Percentiles rank a stretch among this genome's conserved stretches.
Conservation (phyloP, 2,797 vertebrate species). For the Malacoraja senta region DNA sequence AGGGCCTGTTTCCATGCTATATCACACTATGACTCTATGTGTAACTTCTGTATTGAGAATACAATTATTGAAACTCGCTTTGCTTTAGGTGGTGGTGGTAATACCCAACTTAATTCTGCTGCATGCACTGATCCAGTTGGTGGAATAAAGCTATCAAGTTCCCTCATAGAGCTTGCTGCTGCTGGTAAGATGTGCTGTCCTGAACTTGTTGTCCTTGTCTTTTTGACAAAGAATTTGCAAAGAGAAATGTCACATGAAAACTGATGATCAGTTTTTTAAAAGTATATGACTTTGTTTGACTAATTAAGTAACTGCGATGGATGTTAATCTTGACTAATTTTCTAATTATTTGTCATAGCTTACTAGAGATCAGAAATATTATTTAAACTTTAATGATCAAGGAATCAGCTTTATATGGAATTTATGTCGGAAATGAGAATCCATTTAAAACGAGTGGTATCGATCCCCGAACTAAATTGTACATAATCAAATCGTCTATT, state of each 20-base stretch:
- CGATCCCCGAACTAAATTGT: not conserved
- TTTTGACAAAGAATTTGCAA: conserved; percentile 29
- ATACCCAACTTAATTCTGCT: conserved; percentile 26
- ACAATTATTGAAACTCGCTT: conserved; percentile 24
- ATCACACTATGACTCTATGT: not conserved
- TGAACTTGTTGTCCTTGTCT: conserved; percentile 35
- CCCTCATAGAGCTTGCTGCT: conserved; percentile 51
- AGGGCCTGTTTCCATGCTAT: too few species aligned
- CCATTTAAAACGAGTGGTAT: not conserved
- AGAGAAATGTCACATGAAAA: not conserved
- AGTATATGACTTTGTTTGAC: not conserved
- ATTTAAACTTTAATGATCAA: not conserved
- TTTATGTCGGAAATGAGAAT: not conserved
- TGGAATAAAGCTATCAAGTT: conserved; percentile 44
- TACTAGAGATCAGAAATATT: not conserved
- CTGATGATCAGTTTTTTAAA: not conserved
- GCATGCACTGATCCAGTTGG: conserved; percentile 28
- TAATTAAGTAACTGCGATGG: not conserved
- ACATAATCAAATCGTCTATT: not conserved
- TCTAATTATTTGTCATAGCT: not conserved
- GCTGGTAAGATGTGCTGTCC: conserved; percentile 47
- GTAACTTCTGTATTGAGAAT: not conserved
- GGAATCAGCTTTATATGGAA: not conserved
- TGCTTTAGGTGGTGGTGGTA: conserved; percentile 49
- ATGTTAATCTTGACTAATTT: not conserved